Evolutionary conservation across 2,888 invertebrate species (phyloP).

Genomic region (Epinotia brunnichana): DNA sequence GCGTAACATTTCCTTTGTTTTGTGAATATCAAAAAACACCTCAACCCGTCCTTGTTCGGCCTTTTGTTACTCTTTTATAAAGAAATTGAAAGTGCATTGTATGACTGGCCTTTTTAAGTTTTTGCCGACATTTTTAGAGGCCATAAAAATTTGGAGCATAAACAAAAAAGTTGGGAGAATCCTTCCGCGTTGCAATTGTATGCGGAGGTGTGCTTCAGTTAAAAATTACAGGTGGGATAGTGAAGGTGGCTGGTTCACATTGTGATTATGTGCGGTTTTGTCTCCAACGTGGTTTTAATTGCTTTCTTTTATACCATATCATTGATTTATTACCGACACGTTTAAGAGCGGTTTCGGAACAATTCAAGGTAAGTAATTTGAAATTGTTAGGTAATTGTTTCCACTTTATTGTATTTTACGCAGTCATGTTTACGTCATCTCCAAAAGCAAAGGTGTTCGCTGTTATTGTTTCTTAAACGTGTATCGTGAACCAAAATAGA

Average conservation of each 20-base stretch:
- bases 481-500: conserved; percentile 42
- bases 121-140: conserved; percentile 69
- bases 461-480: conserved; percentile 22
- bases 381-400: conserved; percentile 49
- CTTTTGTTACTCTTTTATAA: conserved; percentile 73
- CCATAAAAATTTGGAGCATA: conserved; percentile 80
- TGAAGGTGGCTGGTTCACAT: conserved; percentile 71
- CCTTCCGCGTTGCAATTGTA: conserved; percentile 78
- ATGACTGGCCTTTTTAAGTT: conserved; percentile 60
- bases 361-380: conserved; percentile 62
- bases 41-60: conserved; percentile 60
- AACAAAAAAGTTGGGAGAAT: conserved; percentile 70
- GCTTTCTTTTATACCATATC: conserved; percentile 75
- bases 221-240: conserved; percentile 80
- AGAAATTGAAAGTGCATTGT: conserved; percentile 83
- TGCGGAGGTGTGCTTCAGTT: conserved; percentile 69
- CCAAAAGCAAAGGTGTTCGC: conserved; percentile 4
- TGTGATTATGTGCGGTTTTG: conserved; percentile 77
- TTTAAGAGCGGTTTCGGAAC: conserved; percentile 53
- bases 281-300: conserved; percentile 69
- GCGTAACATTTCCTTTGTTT: conserved; percentile 68
- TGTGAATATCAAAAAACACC: conserved; percentile 78
- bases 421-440: conserved; percentile 49
- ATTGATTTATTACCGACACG: conserved; percentile 76
- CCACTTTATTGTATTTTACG: conserved; percentile 47